These are phyloP conservation scores for Tribolium freemani DNA, from an alignment of 2,888 invertebrate genomes.

Conservation along the genomic window DNA sequence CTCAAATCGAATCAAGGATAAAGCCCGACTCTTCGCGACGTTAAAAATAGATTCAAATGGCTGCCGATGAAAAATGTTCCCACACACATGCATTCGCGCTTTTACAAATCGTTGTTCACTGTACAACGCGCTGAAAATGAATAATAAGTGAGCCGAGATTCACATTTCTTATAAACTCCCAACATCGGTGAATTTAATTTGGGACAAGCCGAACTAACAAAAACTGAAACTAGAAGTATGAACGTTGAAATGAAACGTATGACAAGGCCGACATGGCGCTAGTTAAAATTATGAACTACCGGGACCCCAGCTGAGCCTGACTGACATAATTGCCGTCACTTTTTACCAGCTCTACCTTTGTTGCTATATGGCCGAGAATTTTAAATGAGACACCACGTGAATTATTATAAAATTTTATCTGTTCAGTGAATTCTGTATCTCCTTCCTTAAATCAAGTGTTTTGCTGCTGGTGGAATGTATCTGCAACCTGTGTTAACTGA, in stretches of 20 bases:
- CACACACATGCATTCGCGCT: constrained; percentile 18
- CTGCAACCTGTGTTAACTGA: constrained; percentile 34
- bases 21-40: not conserved
- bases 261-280: constrained; percentile 26
- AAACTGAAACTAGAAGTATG: constrained; percentile 22
- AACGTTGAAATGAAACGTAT: constrained; percentile 26
- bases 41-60: constrained; percentile 23
- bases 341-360: constrained; percentile 25
- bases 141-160: constrained; percentile 25
- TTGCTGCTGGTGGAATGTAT: constrained; percentile 1
- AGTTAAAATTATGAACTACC: constrained; percentile 40
- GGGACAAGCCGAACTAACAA: constrained; percentile 10
- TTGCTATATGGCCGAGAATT: constrained; percentile 37
- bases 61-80: constrained; percentile 17
- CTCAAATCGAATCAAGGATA: not conserved
- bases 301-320: constrained; percentile 33
- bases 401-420: constrained; percentile 5
- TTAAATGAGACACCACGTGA: constrained; percentile 34
- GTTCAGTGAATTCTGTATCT: too few species aligned
- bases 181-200: constrained; percentile 20
- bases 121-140: constrained; percentile 15
- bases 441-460: too few species aligned
- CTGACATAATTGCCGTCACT: constrained; percentile 37
- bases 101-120: constrained; percentile 20
- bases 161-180: constrained; percentile 19